Percentiles rank a stretch among this genome's conserved stretches.
These are phyloP conservation scores for Cynopterus brachyotis DNA, from an alignment of 2,113 vertebrate genomes.

Conservation along the genomic window DNA sequence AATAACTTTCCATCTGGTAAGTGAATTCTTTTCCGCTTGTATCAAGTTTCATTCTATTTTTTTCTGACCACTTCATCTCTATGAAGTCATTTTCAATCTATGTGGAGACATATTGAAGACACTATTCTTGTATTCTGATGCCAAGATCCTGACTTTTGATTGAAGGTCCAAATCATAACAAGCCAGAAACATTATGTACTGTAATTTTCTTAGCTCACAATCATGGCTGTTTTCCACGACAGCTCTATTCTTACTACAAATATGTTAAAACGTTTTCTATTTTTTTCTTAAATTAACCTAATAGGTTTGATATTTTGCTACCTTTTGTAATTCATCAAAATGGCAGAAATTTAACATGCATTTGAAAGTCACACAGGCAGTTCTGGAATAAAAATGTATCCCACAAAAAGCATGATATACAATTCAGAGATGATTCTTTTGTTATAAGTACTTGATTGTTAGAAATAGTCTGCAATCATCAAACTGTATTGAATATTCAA, in stretches of 20 bases:
- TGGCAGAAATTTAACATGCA: not conserved
- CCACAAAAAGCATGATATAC: not conserved
- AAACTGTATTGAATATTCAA: not conserved
- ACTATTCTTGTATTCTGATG: not conserved
- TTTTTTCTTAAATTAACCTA: not conserved
- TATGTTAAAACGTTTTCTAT: not conserved
- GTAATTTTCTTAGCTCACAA: not conserved
- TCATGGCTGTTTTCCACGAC: constrained; percentile 9
- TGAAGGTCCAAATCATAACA: constrained; percentile 42
- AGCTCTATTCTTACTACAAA: not conserved
- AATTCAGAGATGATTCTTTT: not conserved
- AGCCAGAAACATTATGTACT: not conserved
- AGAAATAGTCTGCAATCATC: not conserved
- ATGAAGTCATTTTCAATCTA: not conserved
- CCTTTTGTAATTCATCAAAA: not conserved
- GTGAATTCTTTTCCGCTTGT: not conserved
- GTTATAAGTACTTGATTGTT: not conserved
- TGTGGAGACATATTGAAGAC: not conserved
- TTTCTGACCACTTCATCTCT: not conserved
- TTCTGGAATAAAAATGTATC: not conserved
- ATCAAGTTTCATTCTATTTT: not conserved
- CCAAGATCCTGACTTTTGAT: constrained; percentile 25
- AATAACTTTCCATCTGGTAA: not conserved
- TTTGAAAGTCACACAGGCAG: not conserved
- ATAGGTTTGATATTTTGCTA: not conserved